Evolutionary conservation across 2,797 vertebrate genomes (phyloP), one percentile per base, ranked within the genome.

Genomic region (Sandelia bainsii): DNA sequence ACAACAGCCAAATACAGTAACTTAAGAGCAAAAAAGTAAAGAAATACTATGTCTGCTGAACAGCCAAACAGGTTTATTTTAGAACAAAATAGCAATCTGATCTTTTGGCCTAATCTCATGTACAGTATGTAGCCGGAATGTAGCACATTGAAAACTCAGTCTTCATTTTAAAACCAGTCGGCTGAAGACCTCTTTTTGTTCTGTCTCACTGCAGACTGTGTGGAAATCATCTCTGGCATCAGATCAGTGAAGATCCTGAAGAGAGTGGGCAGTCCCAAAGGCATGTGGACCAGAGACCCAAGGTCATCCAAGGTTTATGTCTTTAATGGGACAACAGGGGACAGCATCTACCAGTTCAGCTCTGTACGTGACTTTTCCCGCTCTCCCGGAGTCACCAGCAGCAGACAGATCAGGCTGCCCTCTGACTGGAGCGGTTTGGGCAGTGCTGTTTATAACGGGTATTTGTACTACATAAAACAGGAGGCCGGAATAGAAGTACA

Each of bases 181-280:
- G 6, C 29, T 32, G 29, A 32, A 32, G 29, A 32, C 62, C 2
- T 56, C 20, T 53, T 53, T 56, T 16, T 69, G 13, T 65, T 14
- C 0, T 69, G 23, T 58, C 13, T 72, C 8, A 0, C 49, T 66
- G 56, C 74, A 93, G 98, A 98, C 64, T 99, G 98, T 73, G 92
- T 94, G 2, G 96, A 99, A 82, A 96, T 97, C 23, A 92, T 99
- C 29, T 96, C 96, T 37, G 94, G 92, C 19, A 93, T 99, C 88
- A 95, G 93, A 80, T 96, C 97, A 48, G 97, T 98, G 95, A 99
- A 99, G 94, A 98, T 99, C 83, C 90, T 99, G 77, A 98, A 98
- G 90, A 93, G 96, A 37, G 93, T 95, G 0, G 97, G 97, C 62
- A 91, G 95, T 56, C 25, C 95, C 1, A 94, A 95, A 0, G 98